Evolutionary conservation across 2,888 invertebrate genomes (phyloP), one percentile per base, ranked within the genome.

Genomic region (Philereme transversata): DNA sequence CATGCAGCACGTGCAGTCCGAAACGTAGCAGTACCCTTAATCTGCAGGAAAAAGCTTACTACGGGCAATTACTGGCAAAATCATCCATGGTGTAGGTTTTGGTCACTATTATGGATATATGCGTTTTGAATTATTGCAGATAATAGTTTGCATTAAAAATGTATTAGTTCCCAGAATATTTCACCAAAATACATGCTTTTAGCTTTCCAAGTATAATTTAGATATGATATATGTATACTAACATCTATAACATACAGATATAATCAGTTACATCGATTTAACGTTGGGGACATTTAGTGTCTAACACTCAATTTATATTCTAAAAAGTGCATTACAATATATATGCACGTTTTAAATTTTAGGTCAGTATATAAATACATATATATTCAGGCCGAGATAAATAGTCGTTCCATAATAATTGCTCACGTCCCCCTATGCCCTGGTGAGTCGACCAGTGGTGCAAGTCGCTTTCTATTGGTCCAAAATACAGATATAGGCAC

Each of bases 301-400:
- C 67, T 58, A 56, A 68, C 65, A 68, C 64, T 61, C 56, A 60
- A 57, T 48, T 47, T 53, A 46, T 49, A 33, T 46, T 47, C 36
- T 54, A 9, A 22, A 22, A 33, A 49, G 44, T 50, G 50, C 44
- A 58, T 51, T 57, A 51, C 35, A 50, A 50, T 44, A 45, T 44
- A 34, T n/a, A 56, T 34, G 41, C 9, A 7, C 47, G 44, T 50
- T 45, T 47, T 51, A 7, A 47, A 51, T 38, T 40, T 53, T 50
- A 52, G 6, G 3, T 40, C 6, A 8, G 7, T 36, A 4, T 43
- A 11, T 4, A 38, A 36, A 60, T 70, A 72, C 68, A 68, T 72
- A 72, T 65, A 68, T 54, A 49, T 74, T 73, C 51, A 63, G 71
- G 66, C 72, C 73, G 72, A 61, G 22, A 22, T 22, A 22, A 22